Conservation (phyloP, 2,797 vertebrate genomes). For the Gorsachius magnificus region DNA sequence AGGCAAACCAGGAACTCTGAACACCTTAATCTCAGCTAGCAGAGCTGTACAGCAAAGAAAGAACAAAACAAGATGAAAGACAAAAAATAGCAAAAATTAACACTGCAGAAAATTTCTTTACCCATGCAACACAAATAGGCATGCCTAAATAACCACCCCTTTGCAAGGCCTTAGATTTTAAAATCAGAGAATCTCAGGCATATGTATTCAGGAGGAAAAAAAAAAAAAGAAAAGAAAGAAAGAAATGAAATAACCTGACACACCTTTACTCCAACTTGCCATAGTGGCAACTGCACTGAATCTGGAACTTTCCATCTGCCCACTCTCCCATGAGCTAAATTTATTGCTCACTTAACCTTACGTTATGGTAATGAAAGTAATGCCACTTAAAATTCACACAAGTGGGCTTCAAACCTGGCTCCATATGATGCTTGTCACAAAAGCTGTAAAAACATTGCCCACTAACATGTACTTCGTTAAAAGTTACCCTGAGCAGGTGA, state of each 20-base stretch:
- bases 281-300: background rate
- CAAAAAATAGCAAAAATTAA: background rate
- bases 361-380: background rate
- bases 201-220: background rate
- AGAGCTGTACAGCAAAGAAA: background rate
- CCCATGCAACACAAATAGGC: background rate
- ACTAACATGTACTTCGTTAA: background rate
- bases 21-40: conserved; percentile 1
- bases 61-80: background rate
- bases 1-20: background rate
- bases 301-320: background rate
- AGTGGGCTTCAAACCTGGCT: background rate
- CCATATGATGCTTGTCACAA: background rate
- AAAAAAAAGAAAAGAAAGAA: background rate
- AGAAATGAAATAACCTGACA: background rate
- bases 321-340: background rate
- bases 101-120: background rate
- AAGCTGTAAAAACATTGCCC: background rate
- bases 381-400: conserved; percentile 4
- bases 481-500: background rate
- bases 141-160: background rate
- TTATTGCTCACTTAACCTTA: conserved; percentile 4
- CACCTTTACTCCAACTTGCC: background rate
- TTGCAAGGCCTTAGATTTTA: background rate
- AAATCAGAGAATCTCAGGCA: background rate